Base-by-base conservation (phyloP, 2,797 vertebrate species). In the Sebastes itinus region DNA sequence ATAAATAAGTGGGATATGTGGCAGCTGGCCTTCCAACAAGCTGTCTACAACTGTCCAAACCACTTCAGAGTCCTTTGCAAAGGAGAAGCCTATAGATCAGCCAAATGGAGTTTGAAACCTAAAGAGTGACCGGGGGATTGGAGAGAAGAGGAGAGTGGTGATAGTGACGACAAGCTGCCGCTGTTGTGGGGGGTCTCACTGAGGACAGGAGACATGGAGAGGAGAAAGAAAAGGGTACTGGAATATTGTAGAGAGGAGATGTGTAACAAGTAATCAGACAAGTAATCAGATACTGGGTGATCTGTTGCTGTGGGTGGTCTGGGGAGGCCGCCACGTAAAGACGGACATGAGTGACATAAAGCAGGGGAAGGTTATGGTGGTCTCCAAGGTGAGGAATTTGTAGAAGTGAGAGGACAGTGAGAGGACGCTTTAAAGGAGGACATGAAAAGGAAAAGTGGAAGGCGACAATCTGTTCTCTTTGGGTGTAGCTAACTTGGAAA, bases 61-160 rank as follows among this genome's bases (percentile, higher is more conserved):
- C 91, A 93, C 87, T 92, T 94, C 88, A 94, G 94, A 90, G 89
- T 91, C 94, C 87, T 94, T 95, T 90, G 88, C 89, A 78, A 77
- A 85, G 77, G 85, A 83, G 86, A 91, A 86, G 90, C 88, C 91
- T 88, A 92, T 88, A 92, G 80, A 93, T 90, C 90, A 94, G 93
- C 80, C 91, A 96, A 97, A 96, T 87, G 91, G 91, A 94, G 84
- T 94, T 90, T 94, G 95, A 96, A 96, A 95, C 92, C 94, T 91
- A 96, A 96, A 97, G 88, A 95, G 88, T 89, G 93, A 91, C 89
- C 86, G 81, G 91, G 94, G 92, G 93, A 96, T 96, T 96, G 88
- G 78, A 93, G 79, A 71, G 72, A 23, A 78, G 87, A 83, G 78
- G 78, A 84, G 82, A 49, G 84, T 62, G 83, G 90, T 87, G 83